Base-by-base conservation (phyloP, 2,113 vertebrate species). In the Cettia cetti region DNA sequence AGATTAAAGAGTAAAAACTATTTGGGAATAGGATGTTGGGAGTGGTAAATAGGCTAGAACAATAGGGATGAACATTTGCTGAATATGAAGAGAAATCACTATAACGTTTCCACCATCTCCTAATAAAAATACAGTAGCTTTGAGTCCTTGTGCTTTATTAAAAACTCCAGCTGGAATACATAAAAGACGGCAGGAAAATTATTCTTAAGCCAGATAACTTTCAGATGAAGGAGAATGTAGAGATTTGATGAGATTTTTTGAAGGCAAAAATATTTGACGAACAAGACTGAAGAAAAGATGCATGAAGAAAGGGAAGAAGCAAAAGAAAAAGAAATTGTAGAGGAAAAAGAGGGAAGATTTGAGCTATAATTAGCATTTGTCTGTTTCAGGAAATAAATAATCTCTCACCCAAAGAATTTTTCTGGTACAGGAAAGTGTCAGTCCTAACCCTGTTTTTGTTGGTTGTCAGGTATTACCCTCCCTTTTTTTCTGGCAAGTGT, bases 71-170 rank as follows among this genome's bases (percentile, higher is more conserved):
- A 83, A 65, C 10, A 2, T 88, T 83, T 86, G 40, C 79, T 94
- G 94, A 93, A 93, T 88, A 72, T 94, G 93, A 95, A 90, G 52
- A 95, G 90, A 92, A 92, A 86, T 94, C 47, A 68, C 91, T 70
- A 83, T 94, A 81, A 96, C 88, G 68, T 88, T 95, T 86, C 71
- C 30, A 92, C 95, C 76, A 69, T 89, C 35, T 88, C 68, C 76
- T 96, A 90, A 94, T 93, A 94, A 96, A 97, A 96, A 92, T 74
- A 96, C 79, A 86, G 92, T 97, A 94, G 94, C 92, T 83, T 78
- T 94, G 89, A 96, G 69, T 95, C 69, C 83, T 86, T 76, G 52
- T 71, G 77, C 65, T 84, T 95, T 96, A 96, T 95, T 95, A 94
- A 96, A 94, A 95, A 71, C 65, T 90, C 71, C 60, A 88, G 35